These are phyloP conservation scores for Peromyscus aztecus DNA, from an alignment of 2,797 vertebrate species.

Conservation along the genomic window DNA sequence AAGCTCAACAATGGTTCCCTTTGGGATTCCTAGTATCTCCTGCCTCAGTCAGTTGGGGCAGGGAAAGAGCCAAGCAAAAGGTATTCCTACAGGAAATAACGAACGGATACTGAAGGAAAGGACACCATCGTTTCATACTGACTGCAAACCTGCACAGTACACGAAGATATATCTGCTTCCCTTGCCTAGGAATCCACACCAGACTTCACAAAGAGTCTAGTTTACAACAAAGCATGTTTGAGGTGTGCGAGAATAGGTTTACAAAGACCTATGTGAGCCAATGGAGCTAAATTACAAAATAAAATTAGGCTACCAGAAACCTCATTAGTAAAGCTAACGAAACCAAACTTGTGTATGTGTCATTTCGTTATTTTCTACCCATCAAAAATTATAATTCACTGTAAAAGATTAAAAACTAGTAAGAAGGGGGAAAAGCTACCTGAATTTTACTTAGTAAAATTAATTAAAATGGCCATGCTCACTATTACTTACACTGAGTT, in stretches of 20 bases:
- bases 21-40: conserved; percentile 62
- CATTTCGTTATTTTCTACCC: not conserved
- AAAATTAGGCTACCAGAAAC: conserved; percentile 38
- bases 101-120: conserved; percentile 65
- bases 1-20: conserved; percentile 66
- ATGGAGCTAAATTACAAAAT: not conserved
- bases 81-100: conserved; percentile 78
- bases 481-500: not conserved
- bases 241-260: not conserved
- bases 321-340: not conserved
- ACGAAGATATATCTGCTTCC: conserved; percentile 67
- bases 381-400: not conserved
- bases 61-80: conserved; percentile 66
- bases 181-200: conserved; percentile 15
- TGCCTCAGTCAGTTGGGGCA: conserved; percentile 47
- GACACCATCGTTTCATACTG: conserved; percentile 63
- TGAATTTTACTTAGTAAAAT: conserved; percentile 8
- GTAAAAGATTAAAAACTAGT: not conserved
- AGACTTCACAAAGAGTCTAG: conserved; percentile 43
- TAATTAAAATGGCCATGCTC: not conserved
- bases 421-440: not conserved
- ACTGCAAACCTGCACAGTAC: conserved; percentile 51
- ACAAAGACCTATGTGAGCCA: not conserved
- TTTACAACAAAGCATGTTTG: not conserved
- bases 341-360: not conserved